Conservation (phyloP, 2,113 vertebrate species). For the crab-eating macaque (Macaca fascicularis) region T2T-MFA8v1.1 NC_088390.1:86426501-86427000, state of each 20-base stretch:
- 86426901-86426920: background rate
- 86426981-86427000: background rate
- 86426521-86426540: background rate
- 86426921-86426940: background rate
- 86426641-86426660: accelerated
- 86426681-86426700: background rate
- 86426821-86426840: background rate
- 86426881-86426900: background rate
- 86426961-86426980: background rate
- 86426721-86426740: background rate
- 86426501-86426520: background rate
- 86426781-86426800: background rate
- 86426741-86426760: background rate
- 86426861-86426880: background rate
- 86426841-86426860: background rate
- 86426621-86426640: background rate
- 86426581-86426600: background rate
- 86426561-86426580: accelerated
- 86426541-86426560: background rate
- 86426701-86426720: background rate
- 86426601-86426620: accelerated
- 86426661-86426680: background rate
- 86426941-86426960: background rate
- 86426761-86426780: background rate
- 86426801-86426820: background rate